Conservation (phyloP, 2,888 invertebrate species). For the Lasius platythorax region DNA sequence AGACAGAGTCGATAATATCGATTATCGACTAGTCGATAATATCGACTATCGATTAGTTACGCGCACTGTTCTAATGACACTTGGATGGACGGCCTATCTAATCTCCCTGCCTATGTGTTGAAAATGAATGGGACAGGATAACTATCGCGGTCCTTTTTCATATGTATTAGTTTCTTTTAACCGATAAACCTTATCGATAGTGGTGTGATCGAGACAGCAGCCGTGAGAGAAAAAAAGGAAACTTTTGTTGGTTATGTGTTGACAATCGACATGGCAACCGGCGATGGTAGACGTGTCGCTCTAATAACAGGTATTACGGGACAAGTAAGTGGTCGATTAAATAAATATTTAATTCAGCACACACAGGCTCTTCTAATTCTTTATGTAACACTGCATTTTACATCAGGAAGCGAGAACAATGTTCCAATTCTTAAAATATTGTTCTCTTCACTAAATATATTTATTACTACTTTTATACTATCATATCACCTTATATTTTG, state of each 20-base stretch:
- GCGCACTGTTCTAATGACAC: too few species aligned
- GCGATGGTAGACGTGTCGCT: slow-evolving; percentile 89
- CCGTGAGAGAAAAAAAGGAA: background rate
- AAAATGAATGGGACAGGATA: background rate
- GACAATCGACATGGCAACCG: slow-evolving; percentile 75
- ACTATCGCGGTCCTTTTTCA: background rate
- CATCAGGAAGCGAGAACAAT: background rate
- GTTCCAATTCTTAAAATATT: background rate
- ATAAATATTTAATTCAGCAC: background rate
- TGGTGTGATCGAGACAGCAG: background rate
- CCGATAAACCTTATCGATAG: background rate
- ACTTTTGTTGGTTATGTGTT: background rate
- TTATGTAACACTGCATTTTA: background rate
- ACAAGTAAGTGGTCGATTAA: slow-evolving; percentile 91
- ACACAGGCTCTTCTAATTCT: background rate
- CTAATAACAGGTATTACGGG: slow-evolving; percentile 99
- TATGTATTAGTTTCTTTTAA: background rate
- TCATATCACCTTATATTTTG: background rate
- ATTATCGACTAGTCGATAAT: background rate
- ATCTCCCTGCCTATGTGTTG: background rate
- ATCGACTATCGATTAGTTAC: background rate
- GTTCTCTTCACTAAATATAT: background rate
- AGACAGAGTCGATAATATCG: background rate
- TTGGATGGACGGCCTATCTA: background rate
- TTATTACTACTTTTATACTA: slow-evolving; percentile 2